These are phyloP conservation scores for Empidonax traillii DNA, from an alignment of 2,113 vertebrate species.

Conservation along the genomic window DNA sequence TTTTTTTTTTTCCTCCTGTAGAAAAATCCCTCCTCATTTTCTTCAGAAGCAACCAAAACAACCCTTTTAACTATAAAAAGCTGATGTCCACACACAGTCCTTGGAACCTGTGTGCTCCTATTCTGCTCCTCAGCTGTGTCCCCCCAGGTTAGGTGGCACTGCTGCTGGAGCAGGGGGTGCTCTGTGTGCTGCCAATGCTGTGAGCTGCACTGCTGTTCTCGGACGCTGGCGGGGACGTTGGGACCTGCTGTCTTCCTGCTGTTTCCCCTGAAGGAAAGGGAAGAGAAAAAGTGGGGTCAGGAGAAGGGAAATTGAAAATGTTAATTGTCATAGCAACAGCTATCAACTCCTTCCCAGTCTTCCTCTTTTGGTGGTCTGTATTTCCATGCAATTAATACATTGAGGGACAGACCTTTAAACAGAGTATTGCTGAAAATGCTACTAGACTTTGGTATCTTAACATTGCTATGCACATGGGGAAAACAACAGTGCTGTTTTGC, in stretches of 20 bases:
- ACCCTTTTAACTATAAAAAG: slow-evolving; percentile 42
- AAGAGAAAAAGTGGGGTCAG: neutral
- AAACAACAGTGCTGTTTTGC: neutral
- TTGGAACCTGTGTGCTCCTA: slow-evolving; percentile 19
- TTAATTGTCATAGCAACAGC: neutral
- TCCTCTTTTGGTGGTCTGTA: neutral
- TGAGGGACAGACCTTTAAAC: neutral
- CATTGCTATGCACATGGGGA: neutral
- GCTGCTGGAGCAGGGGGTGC: slow-evolving; percentile 96
- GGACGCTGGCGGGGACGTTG: slow-evolving; percentile 81
- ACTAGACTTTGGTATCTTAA: neutral
- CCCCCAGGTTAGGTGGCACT: slow-evolving; percentile 80
- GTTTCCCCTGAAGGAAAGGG: slow-evolving; percentile 76
- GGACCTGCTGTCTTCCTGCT: slow-evolving; percentile 78
- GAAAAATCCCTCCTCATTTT: slow-evolving; percentile 16
- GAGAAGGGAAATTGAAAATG: neutral
- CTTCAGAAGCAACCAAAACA: slow-evolving; percentile 36
- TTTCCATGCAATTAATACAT: neutral
- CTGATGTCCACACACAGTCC: slow-evolving; percentile 1
- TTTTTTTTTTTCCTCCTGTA: neutral
- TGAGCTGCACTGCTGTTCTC: slow-evolving; percentile 94
- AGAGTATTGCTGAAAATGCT: neutral
- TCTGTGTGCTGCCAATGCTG: slow-evolving; percentile 95
- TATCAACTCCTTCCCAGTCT: neutral
- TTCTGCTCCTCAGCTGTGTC: neutral